A percentile compares a stretch with the other conserved stretches of the same genome.
phyloP scores from a whole-genome alignment of 2,113 vertebrate genomes.

The Oncorhynchus clarkii region DNA sequence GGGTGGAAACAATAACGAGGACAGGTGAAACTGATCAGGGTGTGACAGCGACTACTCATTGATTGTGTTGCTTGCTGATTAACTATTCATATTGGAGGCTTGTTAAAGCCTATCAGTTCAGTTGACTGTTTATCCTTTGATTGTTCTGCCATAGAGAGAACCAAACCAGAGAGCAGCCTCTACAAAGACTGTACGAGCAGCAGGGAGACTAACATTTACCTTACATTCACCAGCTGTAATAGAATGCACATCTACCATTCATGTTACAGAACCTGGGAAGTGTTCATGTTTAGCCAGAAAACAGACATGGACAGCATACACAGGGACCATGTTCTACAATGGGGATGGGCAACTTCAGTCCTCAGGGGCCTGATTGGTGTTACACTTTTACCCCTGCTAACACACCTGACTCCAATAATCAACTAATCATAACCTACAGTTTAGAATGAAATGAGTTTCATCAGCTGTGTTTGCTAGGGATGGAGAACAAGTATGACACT shows the following conservation, averaged over 20 bases:
- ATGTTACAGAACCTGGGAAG: slow-evolving; percentile 4
- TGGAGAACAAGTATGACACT: too few species aligned
- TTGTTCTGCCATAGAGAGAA: slow-evolving; percentile 38
- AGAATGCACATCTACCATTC: neutral
- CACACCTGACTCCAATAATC: too few species aligned
- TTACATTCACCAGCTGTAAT: slow-evolving; percentile 8
- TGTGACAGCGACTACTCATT: slow-evolving; percentile 33
- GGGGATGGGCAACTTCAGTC: too few species aligned
- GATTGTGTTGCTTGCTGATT: slow-evolving; percentile 49
- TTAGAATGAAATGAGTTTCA: too few species aligned
- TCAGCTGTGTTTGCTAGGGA: too few species aligned
- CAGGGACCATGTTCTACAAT: too few species aligned
- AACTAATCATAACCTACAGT: too few species aligned
- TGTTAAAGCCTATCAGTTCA: slow-evolving; percentile 57
- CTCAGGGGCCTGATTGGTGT: too few species aligned
- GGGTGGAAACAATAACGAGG: too few species aligned
- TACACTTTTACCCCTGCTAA: too few species aligned
- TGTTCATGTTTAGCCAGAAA: neutral
- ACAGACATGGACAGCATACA: neutral
- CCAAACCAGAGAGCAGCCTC: slow-evolving; percentile 22
- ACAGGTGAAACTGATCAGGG: too few species aligned
- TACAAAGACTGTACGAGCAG: neutral
- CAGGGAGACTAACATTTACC: slow-evolving; percentile 17
- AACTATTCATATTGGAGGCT: slow-evolving; percentile 54
- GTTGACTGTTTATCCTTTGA: slow-evolving; percentile 50